phyloP scores from a whole-genome alignment of 1,140 invertebrate genomes.

The Lamellibrachia luymesi region DNA sequence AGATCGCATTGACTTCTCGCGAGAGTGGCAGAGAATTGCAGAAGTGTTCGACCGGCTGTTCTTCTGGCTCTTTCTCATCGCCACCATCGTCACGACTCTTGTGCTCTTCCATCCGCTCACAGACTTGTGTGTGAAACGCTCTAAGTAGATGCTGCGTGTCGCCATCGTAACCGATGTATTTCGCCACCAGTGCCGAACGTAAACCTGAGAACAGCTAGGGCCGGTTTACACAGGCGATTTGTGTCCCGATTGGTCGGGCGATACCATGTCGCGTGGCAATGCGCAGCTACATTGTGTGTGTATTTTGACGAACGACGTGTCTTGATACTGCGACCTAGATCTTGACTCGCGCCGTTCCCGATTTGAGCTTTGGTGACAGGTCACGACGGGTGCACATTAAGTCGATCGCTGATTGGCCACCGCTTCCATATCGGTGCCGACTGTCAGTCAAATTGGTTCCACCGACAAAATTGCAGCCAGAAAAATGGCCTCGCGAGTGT shows the following conservation, averaged over 20 bases:
- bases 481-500: too few relatives aligned
- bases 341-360: not conserved
- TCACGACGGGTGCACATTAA: not conserved
- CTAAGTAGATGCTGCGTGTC: not conserved
- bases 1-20: slow-evolving; percentile 14
- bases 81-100: slow-evolving; percentile 23
- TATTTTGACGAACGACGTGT: not conserved
- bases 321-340: not conserved
- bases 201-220: too few relatives aligned
- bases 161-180: not conserved
- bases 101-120: slow-evolving; percentile 29
- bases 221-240: too few relatives aligned
- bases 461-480: too few relatives aligned
- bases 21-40: slow-evolving; percentile 27
- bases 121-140: not conserved
- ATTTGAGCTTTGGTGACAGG: not conserved
- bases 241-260: too few relatives aligned
- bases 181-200: too few relatives aligned
- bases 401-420: not conserved
- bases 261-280: too few relatives aligned
- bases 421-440: too few relatives aligned
- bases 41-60: slow-evolving; percentile 30
- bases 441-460: too few relatives aligned
- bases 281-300: too few relatives aligned
- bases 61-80: slow-evolving; percentile 31